Percentiles rank a stretch among this genome's conserved stretches.
Conservation (phyloP, 2,888 invertebrate genomes). For the Cosmorhoe ocellata region DNA sequence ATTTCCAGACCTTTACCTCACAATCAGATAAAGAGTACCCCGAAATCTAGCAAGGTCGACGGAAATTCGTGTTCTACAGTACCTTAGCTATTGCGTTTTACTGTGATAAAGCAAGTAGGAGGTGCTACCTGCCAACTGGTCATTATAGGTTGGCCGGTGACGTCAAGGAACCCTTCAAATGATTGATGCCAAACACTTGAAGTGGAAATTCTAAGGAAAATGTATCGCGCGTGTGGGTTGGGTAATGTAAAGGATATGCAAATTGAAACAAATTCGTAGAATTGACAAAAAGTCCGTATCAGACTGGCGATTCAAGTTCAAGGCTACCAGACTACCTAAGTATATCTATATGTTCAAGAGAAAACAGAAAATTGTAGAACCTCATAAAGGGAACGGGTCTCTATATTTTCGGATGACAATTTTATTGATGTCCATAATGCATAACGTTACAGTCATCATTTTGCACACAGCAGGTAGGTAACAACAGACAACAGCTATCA, state of each 20-base stretch:
- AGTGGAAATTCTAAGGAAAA: constrained; percentile 15
- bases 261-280: constrained; percentile 8
- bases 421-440: too few relatives aligned
- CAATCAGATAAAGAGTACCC: constrained; percentile 31
- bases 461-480: too few relatives aligned
- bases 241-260: constrained; percentile 8
- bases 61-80: constrained; percentile 37
- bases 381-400: too few relatives aligned
- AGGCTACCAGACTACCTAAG: too few relatives aligned
- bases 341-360: too few relatives aligned
- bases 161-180: constrained; percentile 30
- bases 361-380: too few relatives aligned
- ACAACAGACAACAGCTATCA: too few relatives aligned
- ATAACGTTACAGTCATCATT: too few relatives aligned
- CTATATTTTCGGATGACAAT: too few relatives aligned
- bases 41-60: constrained; percentile 39
- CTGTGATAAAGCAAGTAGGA: constrained; percentile 33
- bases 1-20: constrained; percentile 15
- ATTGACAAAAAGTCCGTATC: neutral
- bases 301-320: too few relatives aligned
- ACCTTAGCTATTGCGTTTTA: constrained; percentile 45
- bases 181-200: constrained; percentile 5
- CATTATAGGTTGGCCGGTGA: constrained; percentile 36
- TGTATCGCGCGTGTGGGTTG: neutral
- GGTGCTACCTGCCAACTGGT: constrained; percentile 14